These are phyloP conservation scores for Drosophila repletoides DNA, from an alignment of 1,140 invertebrate species.

Conservation along the genomic window DNA sequence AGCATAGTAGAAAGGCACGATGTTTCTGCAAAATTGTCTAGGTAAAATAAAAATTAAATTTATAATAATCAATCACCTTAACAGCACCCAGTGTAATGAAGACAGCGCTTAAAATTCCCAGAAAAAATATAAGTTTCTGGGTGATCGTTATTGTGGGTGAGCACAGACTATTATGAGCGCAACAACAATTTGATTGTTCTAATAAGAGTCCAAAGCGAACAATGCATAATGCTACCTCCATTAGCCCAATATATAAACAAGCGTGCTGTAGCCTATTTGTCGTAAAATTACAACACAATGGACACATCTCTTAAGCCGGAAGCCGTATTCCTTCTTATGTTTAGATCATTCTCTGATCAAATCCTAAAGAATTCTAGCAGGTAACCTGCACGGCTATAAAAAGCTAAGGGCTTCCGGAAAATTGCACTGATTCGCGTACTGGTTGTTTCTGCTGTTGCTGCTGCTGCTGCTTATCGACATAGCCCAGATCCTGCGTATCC, in stretches of 20 bases:
- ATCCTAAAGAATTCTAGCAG: neutral
- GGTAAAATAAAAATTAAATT: too few relatives aligned
- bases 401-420: neutral
- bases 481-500: neutral
- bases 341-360: too few relatives aligned
- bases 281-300: neutral
- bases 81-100: neutral
- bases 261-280: neutral
- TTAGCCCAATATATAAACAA: neutral
- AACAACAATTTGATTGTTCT: neutral
- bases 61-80: neutral
- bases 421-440: neutral
- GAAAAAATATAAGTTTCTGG: neutral
- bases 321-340: neutral
- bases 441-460: neutral
- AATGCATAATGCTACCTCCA: neutral
- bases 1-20: neutral
- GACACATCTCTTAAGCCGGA: too few relatives aligned
- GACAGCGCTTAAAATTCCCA: neutral
- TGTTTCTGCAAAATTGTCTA: neutral
- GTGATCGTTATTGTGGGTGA: too few relatives aligned
- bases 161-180: neutral
- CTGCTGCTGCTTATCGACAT: too few relatives aligned
- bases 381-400: neutral
- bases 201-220: constrained; percentile 1